Conservation (phyloP, 2,888 invertebrate species). For the Poecilus cupreus region DNA sequence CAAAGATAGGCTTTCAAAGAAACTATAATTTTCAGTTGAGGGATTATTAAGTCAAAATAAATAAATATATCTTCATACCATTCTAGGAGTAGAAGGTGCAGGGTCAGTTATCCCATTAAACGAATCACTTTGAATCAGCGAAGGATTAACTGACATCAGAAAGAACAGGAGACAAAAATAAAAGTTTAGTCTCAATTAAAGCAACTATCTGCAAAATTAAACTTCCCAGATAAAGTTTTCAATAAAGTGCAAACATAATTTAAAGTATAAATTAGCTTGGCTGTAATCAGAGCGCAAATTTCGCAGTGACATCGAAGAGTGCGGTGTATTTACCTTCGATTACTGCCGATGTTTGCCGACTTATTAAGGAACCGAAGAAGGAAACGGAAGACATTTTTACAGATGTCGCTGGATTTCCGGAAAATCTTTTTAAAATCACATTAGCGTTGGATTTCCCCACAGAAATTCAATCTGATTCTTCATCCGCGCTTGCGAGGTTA, state of each 20-base stretch:
- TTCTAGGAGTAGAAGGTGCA: too few relatives aligned
- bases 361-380: conserved; percentile 33
- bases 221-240: conserved; percentile 23
- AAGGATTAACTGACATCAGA: conserved; percentile 8
- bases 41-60: too few relatives aligned
- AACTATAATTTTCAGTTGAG: too few relatives aligned
- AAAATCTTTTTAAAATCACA: conserved; percentile 46
- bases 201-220: conserved; percentile 6
- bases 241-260: conserved; percentile 48
- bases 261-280: conserved; percentile 43
- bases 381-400: conserved; percentile 15
- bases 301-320: conserved; percentile 39
- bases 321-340: conserved; percentile 47
- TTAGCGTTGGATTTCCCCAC: conserved; percentile 37
- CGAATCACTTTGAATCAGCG: too few relatives aligned
- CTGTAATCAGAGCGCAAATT: conserved; percentile 34
- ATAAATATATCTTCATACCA: too few relatives aligned
- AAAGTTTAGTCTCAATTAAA: conserved; percentile 30
- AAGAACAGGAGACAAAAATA: conserved; percentile 9
- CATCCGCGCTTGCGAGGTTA: not conserved
- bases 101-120: conserved; percentile 7
- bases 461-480: conserved; percentile 33
- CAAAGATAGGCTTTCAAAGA: too few relatives aligned
- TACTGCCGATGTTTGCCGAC: conserved; percentile 41
- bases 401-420: conserved; percentile 27